Base-by-base conservation (phyloP, 1,140 invertebrate species). In the Pararge aegeria region DNA sequence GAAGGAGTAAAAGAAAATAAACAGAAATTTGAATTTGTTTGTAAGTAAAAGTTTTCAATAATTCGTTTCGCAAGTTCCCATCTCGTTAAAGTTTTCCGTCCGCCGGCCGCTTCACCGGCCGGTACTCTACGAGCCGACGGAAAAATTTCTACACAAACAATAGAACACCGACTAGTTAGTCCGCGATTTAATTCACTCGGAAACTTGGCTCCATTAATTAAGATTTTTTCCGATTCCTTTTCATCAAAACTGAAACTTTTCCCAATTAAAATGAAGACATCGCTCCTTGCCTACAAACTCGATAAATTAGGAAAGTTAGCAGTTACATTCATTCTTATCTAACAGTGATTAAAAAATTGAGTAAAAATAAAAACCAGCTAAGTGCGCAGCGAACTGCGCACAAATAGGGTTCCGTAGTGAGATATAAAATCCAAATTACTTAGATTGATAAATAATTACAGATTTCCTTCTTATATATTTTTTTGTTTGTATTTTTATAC, bases 111-210 rank as follows among this genome's bases (percentile, higher is more conserved):
- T 30, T 4, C 53, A 38, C 53, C 40, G 20, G 1, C 15, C 9
- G 18, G n/a, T 20, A n/a, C 18, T 1, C 16, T n/a, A n/a, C n/a
- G n/a, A 44, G 52, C 24, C 21, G 16, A 46, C 13, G 38, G n/a
- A 13, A 46, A 55, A 55, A 55, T 46, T 24, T 55, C 24, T 55
- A 30, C 21, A 55, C 40, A 55, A 55, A 55, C 53, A 55, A 55
- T 55, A 46, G 53, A 55, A 55, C 53, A 34, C 40, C 13, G 38
- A 44, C 15, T 55, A 55, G 40, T 55, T 29, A 46, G 53, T 55
- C 42, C 18, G 46, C 53, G 53, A 30, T 55, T 55, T 55, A 55
- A 55, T 55, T 55, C 53, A 42, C 13, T 24, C 52, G 52, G 37
- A 15, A 44, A 55, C 38, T 55, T 46, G 27, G 13, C 40, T 30